These are phyloP conservation scores for Halictus ligatus DNA, from an alignment of 2,888 invertebrate genomes.

Conservation along the genomic window DNA sequence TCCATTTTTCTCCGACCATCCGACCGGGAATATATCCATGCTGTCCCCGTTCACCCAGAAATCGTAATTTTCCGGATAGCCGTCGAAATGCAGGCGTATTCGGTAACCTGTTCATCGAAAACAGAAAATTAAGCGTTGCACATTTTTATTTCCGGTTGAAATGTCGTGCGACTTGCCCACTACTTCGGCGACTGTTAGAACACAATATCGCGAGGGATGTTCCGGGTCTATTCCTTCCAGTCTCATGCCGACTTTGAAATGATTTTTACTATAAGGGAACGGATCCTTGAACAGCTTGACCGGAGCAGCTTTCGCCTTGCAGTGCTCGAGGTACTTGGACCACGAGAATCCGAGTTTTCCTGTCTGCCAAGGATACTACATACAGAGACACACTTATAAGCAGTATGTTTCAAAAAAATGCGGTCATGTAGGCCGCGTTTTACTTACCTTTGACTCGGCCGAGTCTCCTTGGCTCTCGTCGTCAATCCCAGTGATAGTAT, in stretches of 20 bases:
- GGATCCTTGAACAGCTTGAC: constrained; percentile 92
- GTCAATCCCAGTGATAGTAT: constrained; percentile 75
- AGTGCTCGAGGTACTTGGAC: constrained; percentile 90
- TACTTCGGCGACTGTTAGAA: constrained; percentile 93
- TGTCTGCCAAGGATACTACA: constrained; percentile 89
- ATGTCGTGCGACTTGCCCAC: constrained; percentile 79
- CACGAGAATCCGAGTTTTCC: constrained; percentile 91
- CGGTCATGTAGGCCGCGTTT: constrained; percentile 6
- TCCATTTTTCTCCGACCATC: constrained; percentile 96
- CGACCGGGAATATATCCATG: constrained; percentile 95
- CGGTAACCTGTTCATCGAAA: constrained; percentile 88
- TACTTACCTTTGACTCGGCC: constrained; percentile 78
- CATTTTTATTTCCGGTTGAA: background rate
- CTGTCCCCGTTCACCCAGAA: constrained; percentile 98
- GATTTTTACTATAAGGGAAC: constrained; percentile 91
- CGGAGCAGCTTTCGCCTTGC: constrained; percentile 91
- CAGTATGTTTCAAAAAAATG: constrained; percentile 31
- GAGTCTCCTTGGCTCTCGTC: constrained; percentile 75
- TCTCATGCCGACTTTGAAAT: constrained; percentile 94
- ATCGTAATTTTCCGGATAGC: constrained; percentile 94
- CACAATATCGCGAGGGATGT: constrained; percentile 95
- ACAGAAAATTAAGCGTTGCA: background rate
- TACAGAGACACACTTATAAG: constrained; percentile 54
- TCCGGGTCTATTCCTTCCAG: constrained; percentile 97
- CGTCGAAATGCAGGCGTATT: constrained; percentile 95